Conservation (phyloP, 2,113 vertebrate species). For the Tyrannus savana region DNA sequence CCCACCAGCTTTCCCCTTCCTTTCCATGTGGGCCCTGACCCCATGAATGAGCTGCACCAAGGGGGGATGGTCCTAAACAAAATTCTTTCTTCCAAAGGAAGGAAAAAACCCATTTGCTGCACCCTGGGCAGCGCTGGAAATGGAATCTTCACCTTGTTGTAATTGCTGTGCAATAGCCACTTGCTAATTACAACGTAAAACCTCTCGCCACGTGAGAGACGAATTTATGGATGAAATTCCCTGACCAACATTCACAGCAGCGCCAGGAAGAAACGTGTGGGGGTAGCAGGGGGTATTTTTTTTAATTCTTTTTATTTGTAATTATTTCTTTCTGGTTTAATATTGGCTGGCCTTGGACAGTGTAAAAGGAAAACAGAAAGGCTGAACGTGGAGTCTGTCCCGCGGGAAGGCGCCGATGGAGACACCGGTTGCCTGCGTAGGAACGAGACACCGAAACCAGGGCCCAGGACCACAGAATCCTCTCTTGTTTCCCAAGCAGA, state of each 20-base stretch:
- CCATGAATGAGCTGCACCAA: fast-evolving
- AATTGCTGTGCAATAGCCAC: neutral
- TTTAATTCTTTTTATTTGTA: neutral
- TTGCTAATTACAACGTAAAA: constrained; percentile 1
- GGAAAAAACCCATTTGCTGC: fast-evolving
- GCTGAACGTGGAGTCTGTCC: neutral
- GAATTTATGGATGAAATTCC: constrained; percentile 40
- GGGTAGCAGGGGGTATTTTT: neutral
- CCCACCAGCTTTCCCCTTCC: neutral
- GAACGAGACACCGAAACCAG: fast-evolving
- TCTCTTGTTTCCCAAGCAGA: neutral
- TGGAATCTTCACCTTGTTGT: neutral
- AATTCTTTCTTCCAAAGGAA: fast-evolving
- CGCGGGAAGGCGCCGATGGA: fast-evolving
- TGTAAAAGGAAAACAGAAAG: neutral
- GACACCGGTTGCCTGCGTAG: fast-evolving
- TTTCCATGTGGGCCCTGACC: neutral
- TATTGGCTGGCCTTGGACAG: neutral
- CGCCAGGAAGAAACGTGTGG: neutral
- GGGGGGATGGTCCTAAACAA: neutral
- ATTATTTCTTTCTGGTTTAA: neutral
- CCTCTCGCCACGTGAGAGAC: neutral
- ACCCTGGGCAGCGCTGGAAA: neutral
- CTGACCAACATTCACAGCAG: neutral
- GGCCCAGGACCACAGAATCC: fast-evolving